Percentiles rank a stretch among this genome's conserved stretches.
Conservation (phyloP, 2,797 vertebrate species). For the Sciurus carolinensis region DNA sequence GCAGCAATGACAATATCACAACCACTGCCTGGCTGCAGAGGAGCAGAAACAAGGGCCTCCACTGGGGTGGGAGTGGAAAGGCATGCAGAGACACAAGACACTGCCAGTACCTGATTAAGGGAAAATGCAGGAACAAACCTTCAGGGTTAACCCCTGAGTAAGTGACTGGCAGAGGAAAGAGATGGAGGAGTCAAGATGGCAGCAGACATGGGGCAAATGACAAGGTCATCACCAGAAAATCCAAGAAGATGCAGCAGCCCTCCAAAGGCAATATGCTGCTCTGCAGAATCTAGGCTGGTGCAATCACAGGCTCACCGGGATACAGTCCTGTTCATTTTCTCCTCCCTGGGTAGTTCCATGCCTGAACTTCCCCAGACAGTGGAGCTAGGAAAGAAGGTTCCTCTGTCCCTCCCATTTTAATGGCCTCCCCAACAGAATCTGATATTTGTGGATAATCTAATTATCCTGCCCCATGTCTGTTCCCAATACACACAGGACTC, state of each 20-base stretch:
- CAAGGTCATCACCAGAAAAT: background rate
- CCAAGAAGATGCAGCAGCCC: background rate
- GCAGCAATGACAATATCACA: background rate
- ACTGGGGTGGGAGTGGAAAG: background rate
- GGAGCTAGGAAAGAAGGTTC: conserved; percentile 2
- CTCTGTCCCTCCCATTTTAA: background rate
- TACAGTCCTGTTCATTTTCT: background rate
- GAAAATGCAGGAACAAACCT: background rate
- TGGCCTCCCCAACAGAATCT: conserved; percentile 1
- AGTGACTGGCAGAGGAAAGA: background rate
- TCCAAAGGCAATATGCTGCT: background rate
- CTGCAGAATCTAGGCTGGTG: background rate
- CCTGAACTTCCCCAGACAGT: background rate
- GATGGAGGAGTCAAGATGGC: background rate
- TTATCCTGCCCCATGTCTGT: background rate
- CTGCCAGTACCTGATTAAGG: background rate
- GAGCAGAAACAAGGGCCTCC: background rate
- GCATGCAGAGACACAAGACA: background rate
- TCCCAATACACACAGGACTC: background rate
- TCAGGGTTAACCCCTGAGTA: background rate
- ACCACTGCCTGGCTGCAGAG: background rate
- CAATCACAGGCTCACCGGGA: background rate
- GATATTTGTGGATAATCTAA: background rate
- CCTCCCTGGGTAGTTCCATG: background rate
- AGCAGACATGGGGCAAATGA: background rate